Evolutionary conservation across 2,113 vertebrate species (phyloP).

Genomic region (Sebastes schlegelii): DNA sequence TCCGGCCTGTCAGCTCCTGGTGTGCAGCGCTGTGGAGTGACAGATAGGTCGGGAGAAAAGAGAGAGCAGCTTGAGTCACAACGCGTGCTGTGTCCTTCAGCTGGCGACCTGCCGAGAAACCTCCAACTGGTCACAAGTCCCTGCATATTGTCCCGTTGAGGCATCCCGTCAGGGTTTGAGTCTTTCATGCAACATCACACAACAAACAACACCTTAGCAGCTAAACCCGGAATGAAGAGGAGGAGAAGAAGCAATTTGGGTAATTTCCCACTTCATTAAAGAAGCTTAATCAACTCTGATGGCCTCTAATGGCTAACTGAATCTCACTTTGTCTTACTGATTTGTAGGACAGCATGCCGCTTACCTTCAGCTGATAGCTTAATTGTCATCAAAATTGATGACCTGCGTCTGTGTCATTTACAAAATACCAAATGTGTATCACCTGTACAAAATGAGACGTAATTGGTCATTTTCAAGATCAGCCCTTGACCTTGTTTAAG

Average conservation of each 20-base stretch:
- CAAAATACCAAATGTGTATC: no score
- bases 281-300: neutral
- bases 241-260: neutral
- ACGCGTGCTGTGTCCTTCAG: slow-evolving; percentile 52
- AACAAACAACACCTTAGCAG: slow-evolving; percentile 30
- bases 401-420: no score
- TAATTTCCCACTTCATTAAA: neutral
- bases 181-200: slow-evolving; percentile 24
- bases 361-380: neutral
- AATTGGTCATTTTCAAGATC: no score
- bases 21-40: slow-evolving; percentile 22
- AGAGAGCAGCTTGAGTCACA: slow-evolving; percentile 61
- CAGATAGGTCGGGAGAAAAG: slow-evolving; percentile 40
- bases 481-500: no score
- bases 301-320: neutral
- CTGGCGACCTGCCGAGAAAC: slow-evolving; percentile 57
- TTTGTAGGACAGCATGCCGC: neutral
- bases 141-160: slow-evolving; percentile 36
- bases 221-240: neutral
- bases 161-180: slow-evolving; percentile 29
- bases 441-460: no score
- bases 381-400: neutral
- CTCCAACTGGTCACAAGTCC: slow-evolving; percentile 43
- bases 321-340: neutral
- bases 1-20: slow-evolving; percentile 15